Base-by-base conservation (phyloP, 2,113 vertebrate genomes). In the Siphamia tubifer region DNA sequence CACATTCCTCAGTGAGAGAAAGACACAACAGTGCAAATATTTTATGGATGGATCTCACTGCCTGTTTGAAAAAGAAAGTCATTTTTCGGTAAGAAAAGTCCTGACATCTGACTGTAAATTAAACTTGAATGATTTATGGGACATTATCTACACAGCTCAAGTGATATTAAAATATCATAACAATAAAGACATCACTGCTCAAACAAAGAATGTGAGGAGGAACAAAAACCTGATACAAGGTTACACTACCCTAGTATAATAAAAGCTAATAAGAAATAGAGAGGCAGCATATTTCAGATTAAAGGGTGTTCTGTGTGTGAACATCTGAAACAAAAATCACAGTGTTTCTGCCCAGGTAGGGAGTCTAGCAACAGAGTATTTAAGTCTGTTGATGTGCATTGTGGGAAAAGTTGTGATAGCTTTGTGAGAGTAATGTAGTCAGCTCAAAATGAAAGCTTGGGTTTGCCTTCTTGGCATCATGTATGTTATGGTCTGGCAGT, bases 1-100 rank as follows among this genome's bases (percentile, higher is more conserved):
- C 58, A 70, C 79, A 87, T 83, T 86, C 82, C 77, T 79, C 17
- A 54, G 28, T 69, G 55, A 79, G 73, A 69, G 48, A 52, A 65
- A 30, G 49, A 67, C 39, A 84, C 75, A 52, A 21, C 19, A 44
- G 43, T 49, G 3, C 28, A 45, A 51, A 56, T 48, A 27, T 53
- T 8, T 35, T 20, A 5, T 23, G 30, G 23, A 55, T 31, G 62
- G 28, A n/a, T 68, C 31, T 30, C 31, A 25, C 4, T 16, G 23
- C 40, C 48, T 1, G 20, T 43, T 24, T 20, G 4, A 23, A 49
- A 28, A 47, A 16, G 23, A 27, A 4, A 7, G 27, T 5, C 8
- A 9, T 21, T 21, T 43, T 21, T 12, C 6, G 35, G n/a, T n/a
- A 20, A 28, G 30, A 17, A 11, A 6, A 8, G 34, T 13, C 47